Base-by-base conservation (phyloP, 2,888 invertebrate genomes). In the Steinernema scapterisci region DNA sequence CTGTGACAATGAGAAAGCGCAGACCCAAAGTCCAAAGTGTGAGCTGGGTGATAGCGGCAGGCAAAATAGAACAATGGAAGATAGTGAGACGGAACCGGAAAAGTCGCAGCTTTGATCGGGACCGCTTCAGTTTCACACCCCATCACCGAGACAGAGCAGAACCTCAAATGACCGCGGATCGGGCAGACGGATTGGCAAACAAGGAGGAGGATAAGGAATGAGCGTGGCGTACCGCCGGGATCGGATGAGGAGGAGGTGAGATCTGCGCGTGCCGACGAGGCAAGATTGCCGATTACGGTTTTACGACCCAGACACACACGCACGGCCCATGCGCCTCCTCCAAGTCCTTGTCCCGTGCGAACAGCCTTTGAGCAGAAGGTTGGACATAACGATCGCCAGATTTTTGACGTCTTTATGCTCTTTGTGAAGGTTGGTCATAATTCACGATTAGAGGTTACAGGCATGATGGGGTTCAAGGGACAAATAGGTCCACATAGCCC, bases 201-300 rank as follows among this genome's bases (percentile, higher is more conserved):
- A 38, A 38, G 3, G 3, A 38, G 38, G 5, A 3, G 9, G 5
- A 9, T 9, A 38, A 9, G 9, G 38, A 38, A 3, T 38, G 38
- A 6, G 38, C 38, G 38, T 9, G 38, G 13, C 19, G 19, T 3
- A 16, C 13, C 7, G 48, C 3, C 13, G 48, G 3, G n/a, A 44
- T 11, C 45, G 48, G 48, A 48, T 48, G 48, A 48, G 19, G 3
- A 31, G 27, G 63, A 63, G 63, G 63, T 63, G 38, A 63, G 63
- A 27, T 31, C 63, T 63, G 63, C 63, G 63, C 63, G 63, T 63
- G 63, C 63, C 63, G n/a, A n/a, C n/a, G 63, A 63, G 63, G 63
- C 27, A 63, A 27, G 25, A 27, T 63, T 25, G 63, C 63, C 63
- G 63, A 63, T 63, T 63, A 63, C 63, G 63, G 63, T 63, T 63